Evolutionary conservation across 2,888 invertebrate genomes (phyloP), one percentile per base, ranked within the genome.

Genomic region (Anticlea derivata): DNA sequence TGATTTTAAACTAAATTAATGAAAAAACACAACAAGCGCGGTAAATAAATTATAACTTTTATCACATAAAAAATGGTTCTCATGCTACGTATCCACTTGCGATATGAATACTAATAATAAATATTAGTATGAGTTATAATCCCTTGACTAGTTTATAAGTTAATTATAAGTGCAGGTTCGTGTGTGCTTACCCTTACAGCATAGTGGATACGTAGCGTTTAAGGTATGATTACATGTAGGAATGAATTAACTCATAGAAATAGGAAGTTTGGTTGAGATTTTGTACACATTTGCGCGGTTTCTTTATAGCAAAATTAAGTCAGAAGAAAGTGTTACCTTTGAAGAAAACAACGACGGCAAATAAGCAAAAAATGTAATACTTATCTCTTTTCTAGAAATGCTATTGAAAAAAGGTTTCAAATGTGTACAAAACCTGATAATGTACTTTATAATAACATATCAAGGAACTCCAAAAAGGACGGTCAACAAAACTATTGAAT

Each of bases 381-480:
- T n/a, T n/a, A 35, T 1, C 17, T 22, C 5, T 7, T 24, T 12
- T 11, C 7, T 20, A 29, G 11, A 6, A 6, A 30, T 30, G 20
- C 5, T 22, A 30, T 22, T 22, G n/a, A 33, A 33, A 33, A 13
- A 34, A 27, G 34, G 7, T 30, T 30, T 34, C 24, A 17, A 37
- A 46, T 38, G 45, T 50, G 48, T 40, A 41, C 46, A 39, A 45
- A 38, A 38, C 17, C 29, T 39, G 31, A 46, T 48, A 58, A 50
- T 50, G 31, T 58, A 55, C 37, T 53, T 38, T 31, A 55, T 31
- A 34, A n/a, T n/a, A n/a, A n/a, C 10, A 53, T 52, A 46, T 57
- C 40, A 68, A 76, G 76, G 74, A 76, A 76, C 74, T 70, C 58
- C 62, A 60, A 56, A 55, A 37, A 65, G 76, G 75, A 76, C 75